Evolutionary conservation across 2,888 invertebrate genomes (phyloP).

Genomic region (Torymus aiolomorphi): DNA sequence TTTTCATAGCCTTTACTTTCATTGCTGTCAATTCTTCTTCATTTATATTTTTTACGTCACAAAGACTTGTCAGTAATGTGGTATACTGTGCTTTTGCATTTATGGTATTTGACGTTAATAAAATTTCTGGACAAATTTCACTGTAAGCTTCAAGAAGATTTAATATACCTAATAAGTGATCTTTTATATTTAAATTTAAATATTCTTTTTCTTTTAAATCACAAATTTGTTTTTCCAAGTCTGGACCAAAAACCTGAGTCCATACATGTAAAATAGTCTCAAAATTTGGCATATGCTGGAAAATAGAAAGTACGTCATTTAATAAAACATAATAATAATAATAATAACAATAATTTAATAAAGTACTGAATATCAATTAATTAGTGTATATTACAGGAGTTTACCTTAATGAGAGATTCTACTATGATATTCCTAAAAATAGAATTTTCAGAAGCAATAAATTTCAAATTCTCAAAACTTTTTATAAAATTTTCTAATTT

Average conservation of each 20-base stretch:
- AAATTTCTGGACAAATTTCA: conserved; percentile 76
- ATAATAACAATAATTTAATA: background rate
- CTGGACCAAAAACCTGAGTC: conserved; percentile 64
- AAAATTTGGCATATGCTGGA: conserved; percentile 72
- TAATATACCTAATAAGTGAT: conserved; percentile 74
- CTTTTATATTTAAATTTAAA: conserved; percentile 59
- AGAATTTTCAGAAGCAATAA: conserved; percentile 54
- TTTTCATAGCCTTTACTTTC: conserved; percentile 69
- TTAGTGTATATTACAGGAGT: conserved; percentile 2
- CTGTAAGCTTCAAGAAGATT: conserved; percentile 79
- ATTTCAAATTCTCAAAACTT: conserved; percentile 55
- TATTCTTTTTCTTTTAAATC: conserved; percentile 53
- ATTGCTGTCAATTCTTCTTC: conserved; percentile 64
- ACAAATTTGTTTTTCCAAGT: conserved; percentile 40
- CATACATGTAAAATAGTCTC: conserved; percentile 71
- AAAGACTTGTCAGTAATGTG: conserved; percentile 42
- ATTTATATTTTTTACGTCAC: conserved; percentile 17
- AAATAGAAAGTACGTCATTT: conserved; percentile 6
- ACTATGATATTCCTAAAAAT: conserved; percentile 59
- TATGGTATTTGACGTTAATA: conserved; percentile 13
- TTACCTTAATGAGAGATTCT: conserved; percentile 66
- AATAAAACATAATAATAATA: conserved; percentile 20
- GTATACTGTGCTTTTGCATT: conserved; percentile 26
- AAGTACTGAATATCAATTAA: background rate
- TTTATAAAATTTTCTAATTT: conserved; percentile 73